These are phyloP conservation scores for Pelobates cultripes DNA, from an alignment of 2,797 vertebrate genomes.

Conservation along the genomic window DNA sequence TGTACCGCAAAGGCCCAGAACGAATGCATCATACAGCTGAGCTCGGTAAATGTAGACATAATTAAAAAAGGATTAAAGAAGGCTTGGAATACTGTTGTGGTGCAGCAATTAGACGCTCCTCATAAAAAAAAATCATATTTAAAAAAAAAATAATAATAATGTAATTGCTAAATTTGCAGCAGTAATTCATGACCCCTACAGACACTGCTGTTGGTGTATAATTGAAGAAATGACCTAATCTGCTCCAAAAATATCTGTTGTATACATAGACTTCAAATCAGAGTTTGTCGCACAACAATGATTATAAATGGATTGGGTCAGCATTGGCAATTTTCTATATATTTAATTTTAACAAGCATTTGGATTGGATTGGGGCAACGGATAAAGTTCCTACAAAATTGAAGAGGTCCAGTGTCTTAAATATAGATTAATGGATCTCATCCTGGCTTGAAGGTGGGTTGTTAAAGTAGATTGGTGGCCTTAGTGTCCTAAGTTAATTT, in stretches of 20 bases:
- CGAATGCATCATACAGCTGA: constrained; percentile 15
- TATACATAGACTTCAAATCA: not conserved
- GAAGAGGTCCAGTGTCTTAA: too few species aligned
- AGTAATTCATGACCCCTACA: not conserved
- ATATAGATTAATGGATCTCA: too few species aligned
- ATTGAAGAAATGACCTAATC: not conserved
- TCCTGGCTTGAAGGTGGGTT: too few species aligned
- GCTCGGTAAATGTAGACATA: not conserved
- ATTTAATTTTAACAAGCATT: too few species aligned
- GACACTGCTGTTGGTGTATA: not conserved
- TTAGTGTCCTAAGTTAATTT: too few species aligned
- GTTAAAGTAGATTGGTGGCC: too few species aligned
- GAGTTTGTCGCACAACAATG: not conserved
- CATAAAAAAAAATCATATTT: not conserved
- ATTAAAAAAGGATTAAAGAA: constrained; percentile 23
- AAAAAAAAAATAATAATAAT: not conserved
- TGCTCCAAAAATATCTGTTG: not conserved
- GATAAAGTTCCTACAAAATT: too few species aligned
- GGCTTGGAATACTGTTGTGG: not conserved
- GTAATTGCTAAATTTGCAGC: constrained; percentile 4
- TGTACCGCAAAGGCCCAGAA: not conserved
- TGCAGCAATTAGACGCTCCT: constrained; percentile 1
- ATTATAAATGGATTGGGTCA: not conserved
- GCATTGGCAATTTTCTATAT: too few species aligned
- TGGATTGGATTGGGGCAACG: too few species aligned